phyloP scores from a whole-genome alignment of 2,888 invertebrate genomes.

The Phrixothrix hirtus region DNA sequence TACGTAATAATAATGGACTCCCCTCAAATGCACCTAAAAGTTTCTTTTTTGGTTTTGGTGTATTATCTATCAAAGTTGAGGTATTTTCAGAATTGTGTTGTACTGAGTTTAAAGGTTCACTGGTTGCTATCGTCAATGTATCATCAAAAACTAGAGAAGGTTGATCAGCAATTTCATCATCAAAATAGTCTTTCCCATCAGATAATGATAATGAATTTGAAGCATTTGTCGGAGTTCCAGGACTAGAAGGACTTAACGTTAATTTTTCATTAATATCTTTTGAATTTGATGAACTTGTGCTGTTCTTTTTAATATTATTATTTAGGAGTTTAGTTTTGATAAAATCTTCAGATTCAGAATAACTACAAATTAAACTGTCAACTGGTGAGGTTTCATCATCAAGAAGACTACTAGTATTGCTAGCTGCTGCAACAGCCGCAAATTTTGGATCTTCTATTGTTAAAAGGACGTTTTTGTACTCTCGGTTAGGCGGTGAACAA shows the following conservation, averaged over 20 bases:
- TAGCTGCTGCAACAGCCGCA: constrained; percentile 71
- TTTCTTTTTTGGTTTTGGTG: constrained; percentile 50
- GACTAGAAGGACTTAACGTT: constrained; percentile 61
- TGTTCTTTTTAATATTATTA: constrained; percentile 52
- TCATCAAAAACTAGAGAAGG: constrained; percentile 81
- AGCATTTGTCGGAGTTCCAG: constrained; percentile 76
- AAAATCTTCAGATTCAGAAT: constrained; percentile 65
- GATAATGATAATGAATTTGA: constrained; percentile 81
- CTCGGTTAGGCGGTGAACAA: constrained; percentile 34
- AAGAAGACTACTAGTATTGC: constrained; percentile 69
- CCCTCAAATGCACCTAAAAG: constrained; percentile 53
- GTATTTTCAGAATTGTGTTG: constrained; percentile 48
- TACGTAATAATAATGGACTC: constrained; percentile 48
- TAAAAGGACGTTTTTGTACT: constrained; percentile 60
- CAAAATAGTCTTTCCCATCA: constrained; percentile 80
- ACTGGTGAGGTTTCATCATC: constrained; percentile 86
- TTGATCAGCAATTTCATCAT: constrained; percentile 91
- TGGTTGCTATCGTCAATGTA: constrained; percentile 52
- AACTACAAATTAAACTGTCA: constrained; percentile 74
- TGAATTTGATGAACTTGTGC: constrained; percentile 55
- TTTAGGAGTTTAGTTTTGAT: constrained; percentile 45
- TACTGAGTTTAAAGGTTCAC: constrained; percentile 32
- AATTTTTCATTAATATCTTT: constrained; percentile 56
- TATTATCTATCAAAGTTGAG: constrained; percentile 47
- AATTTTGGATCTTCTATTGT: constrained; percentile 76